Conservation (phyloP, 2,113 vertebrate species). For the Peromyscus polionotus region DNA sequence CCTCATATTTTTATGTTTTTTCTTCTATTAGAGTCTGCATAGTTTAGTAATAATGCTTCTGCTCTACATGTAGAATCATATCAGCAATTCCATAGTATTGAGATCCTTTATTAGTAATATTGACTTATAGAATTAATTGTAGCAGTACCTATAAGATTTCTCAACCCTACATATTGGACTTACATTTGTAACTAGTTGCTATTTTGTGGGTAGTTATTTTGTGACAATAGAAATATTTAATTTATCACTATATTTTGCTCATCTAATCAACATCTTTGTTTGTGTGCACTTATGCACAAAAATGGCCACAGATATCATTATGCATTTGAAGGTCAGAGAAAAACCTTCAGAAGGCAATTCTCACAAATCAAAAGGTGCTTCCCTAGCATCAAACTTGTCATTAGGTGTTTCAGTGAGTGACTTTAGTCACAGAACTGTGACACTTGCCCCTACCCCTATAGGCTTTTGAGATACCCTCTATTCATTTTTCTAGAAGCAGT, state of each 20-base stretch:
- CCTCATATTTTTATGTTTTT: background rate
- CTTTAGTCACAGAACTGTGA: background rate
- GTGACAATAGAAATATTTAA: background rate
- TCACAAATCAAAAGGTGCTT: background rate
- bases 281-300: background rate
- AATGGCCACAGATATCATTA: background rate
- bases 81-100: background rate
- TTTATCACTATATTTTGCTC: background rate
- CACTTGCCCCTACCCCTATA: background rate
- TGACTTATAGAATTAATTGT: background rate
- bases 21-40: background rate
- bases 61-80: background rate
- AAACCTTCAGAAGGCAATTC: background rate
- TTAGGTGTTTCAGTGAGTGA: background rate
- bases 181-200: background rate
- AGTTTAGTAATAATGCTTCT: background rate
- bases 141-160: background rate
- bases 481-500: background rate
- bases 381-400: background rate
- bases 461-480: background rate
- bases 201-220: background rate
- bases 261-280: background rate
- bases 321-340: background rate
- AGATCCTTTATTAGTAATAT: background rate
- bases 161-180: background rate